These are phyloP conservation scores for Melanotaenia maccullochi DNA, from an alignment of 2,797 vertebrate species.

Conservation along the genomic window DNA sequence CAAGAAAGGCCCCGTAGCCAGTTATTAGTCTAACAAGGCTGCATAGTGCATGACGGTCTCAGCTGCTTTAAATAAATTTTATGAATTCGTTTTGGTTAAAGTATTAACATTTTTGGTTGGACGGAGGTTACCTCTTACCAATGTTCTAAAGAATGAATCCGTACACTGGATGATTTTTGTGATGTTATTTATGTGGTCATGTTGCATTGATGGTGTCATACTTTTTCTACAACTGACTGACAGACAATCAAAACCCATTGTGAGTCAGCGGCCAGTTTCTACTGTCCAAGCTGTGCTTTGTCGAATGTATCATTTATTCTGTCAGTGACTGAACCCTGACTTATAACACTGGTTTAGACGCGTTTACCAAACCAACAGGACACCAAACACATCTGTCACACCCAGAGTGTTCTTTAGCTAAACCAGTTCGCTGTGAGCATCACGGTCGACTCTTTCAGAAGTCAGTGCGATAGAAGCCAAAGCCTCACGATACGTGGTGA, in stretches of 20 bases:
- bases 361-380: slow-evolving; percentile 31
- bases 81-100: slow-evolving; percentile 64
- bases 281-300: slow-evolving; percentile 69
- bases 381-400: slow-evolving; percentile 26
- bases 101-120: slow-evolving; percentile 56
- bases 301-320: slow-evolving; percentile 67
- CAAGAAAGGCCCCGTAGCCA: slow-evolving; percentile 41
- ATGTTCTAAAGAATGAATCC: slow-evolving; percentile 68
- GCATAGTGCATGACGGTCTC: slow-evolving; percentile 78
- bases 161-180: slow-evolving; percentile 78
- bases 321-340: slow-evolving; percentile 56
- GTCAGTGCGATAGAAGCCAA: slow-evolving; percentile 45
- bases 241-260: slow-evolving; percentile 78
- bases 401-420: slow-evolving; percentile 10
- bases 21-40: slow-evolving; percentile 56
- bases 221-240: slow-evolving; percentile 65
- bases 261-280: slow-evolving; percentile 59
- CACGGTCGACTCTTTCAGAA: not conserved
- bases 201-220: slow-evolving; percentile 72
- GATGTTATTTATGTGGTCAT: slow-evolving; percentile 81
- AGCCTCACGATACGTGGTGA: slow-evolving; percentile 43
- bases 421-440: slow-evolving; percentile 1
- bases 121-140: slow-evolving; percentile 55
- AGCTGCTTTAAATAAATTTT: slow-evolving; percentile 74
- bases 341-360: slow-evolving; percentile 34